Evolutionary conservation across 2,113 vertebrate species (phyloP).

Genomic region (Lota lota): DNA sequence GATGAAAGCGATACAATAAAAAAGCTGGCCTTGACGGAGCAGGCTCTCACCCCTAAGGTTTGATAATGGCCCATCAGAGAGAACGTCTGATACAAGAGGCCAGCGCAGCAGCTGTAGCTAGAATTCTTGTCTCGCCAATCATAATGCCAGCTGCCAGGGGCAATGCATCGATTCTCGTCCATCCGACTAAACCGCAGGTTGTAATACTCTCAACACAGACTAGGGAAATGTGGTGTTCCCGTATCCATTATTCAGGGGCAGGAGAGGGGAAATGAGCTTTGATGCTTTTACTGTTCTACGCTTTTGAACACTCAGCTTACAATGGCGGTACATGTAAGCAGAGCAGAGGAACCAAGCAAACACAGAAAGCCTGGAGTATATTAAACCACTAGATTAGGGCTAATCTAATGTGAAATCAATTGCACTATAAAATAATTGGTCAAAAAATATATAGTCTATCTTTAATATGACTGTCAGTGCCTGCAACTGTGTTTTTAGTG

Average conservation of each 20-base stretch:
- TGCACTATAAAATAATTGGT: background rate
- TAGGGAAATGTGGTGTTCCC: slow-evolving; percentile 47
- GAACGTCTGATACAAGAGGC: slow-evolving; percentile 20
- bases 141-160: slow-evolving; percentile 23
- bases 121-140: slow-evolving; percentile 17
- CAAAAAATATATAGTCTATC: no score
- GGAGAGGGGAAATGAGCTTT: slow-evolving; percentile 17
- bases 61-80: slow-evolving; percentile 24
- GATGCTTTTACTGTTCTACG: slow-evolving; percentile 39
- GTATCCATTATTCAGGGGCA: slow-evolving; percentile 60
- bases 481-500: no score
- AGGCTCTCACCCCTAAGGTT: slow-evolving; percentile 2
- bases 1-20: background rate
- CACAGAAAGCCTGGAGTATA: no score
- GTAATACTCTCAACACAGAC: slow-evolving; percentile 24
- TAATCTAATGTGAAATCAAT: background rate
- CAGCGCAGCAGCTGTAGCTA: slow-evolving; percentile 33
- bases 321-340: slow-evolving; percentile 16
- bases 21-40: background rate
- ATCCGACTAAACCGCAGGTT: slow-evolving; percentile 24
- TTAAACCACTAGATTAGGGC: background rate
- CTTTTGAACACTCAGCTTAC: slow-evolving; percentile 21
- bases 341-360: background rate
- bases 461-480: no score
- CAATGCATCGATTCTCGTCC: slow-evolving; percentile 25